Conservation (phyloP, 2,797 vertebrate genomes). For the Streptopelia turtur region DNA sequence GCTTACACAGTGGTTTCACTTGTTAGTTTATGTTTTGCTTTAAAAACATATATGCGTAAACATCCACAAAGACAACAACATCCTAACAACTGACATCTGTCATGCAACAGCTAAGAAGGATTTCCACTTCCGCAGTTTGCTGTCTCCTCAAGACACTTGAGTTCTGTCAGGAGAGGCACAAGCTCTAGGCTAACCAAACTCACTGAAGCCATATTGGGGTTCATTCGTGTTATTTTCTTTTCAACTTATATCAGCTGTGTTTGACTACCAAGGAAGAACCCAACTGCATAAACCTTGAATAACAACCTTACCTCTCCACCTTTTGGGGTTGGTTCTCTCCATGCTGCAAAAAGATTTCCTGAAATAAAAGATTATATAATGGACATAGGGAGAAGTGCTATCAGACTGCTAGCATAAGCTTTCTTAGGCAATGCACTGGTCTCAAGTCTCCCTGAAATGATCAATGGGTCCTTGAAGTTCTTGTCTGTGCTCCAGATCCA, state of each 20-base stretch:
- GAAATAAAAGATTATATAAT: neutral
- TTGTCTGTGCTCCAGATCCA: rapidly evolving
- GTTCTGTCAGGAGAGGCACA: neutral
- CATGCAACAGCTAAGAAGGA: neutral
- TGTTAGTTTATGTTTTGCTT: conserved; percentile 77
- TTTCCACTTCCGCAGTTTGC: neutral
- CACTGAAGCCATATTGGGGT: neutral
- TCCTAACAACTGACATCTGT: conserved; percentile 54
- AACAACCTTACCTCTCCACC: neutral
- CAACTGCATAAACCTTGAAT: neutral
- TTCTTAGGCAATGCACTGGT: neutral
- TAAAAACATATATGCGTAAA: conserved; percentile 65
- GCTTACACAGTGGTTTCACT: conserved; percentile 57
- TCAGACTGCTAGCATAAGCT: neutral
- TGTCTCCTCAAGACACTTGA: conserved; percentile 10
- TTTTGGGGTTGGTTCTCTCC: neutral
- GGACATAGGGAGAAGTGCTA: neutral
- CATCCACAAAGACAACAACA: conserved; percentile 48
- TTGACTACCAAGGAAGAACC: neutral
- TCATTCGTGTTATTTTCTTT: neutral
- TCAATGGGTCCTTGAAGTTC: neutral
- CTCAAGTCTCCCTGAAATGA: neutral
- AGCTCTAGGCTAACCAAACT: neutral
- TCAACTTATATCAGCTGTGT: neutral
- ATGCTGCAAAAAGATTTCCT: neutral